Percentiles rank a stretch among this genome's conserved stretches.
Conservation (phyloP, 2,113 vertebrate genomes). For the Xiphophorus maculatus region DNA sequence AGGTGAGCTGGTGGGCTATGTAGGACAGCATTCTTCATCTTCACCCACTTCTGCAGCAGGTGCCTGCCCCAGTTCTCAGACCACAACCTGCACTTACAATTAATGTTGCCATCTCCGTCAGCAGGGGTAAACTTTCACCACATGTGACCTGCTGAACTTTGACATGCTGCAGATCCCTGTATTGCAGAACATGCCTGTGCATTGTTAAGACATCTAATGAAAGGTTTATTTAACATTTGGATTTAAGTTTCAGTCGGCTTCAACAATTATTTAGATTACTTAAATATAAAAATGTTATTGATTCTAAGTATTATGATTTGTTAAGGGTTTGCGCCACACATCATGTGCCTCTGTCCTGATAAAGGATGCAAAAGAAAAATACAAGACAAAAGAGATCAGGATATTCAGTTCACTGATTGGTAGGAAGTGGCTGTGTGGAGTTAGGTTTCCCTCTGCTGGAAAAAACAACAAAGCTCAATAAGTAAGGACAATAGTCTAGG, state of each 20-base stretch:
- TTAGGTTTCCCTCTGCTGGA: slow-evolving; percentile 67
- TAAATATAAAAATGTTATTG: neutral
- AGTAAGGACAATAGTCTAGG: neutral
- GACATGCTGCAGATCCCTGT: slow-evolving; percentile 33
- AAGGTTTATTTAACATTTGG: neutral
- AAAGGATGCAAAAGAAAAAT: neutral
- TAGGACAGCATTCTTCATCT: slow-evolving; percentile 83
- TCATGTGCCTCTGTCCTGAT: neutral
- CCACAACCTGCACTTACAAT: slow-evolving; percentile 68
- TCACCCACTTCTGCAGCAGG: slow-evolving; percentile 82
- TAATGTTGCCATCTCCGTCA: slow-evolving; percentile 68
- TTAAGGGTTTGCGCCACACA: neutral
- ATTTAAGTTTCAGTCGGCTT: neutral
- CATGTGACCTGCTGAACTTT: slow-evolving; percentile 24
- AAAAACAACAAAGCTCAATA: neutral
- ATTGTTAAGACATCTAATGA: neutral
- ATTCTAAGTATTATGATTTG: neutral
- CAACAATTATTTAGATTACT: neutral
- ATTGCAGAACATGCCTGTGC: slow-evolving; percentile 1
- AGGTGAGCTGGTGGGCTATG: slow-evolving; percentile 76
- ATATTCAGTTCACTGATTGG: neutral
- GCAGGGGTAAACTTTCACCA: slow-evolving; percentile 46
- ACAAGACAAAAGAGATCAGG: neutral
- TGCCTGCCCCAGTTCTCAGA: slow-evolving; percentile 80
- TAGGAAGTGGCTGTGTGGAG: slow-evolving; percentile 23